Base-by-base conservation (phyloP, 2,888 invertebrate genomes). In the Mongoloraphidia duomilia region DNA sequence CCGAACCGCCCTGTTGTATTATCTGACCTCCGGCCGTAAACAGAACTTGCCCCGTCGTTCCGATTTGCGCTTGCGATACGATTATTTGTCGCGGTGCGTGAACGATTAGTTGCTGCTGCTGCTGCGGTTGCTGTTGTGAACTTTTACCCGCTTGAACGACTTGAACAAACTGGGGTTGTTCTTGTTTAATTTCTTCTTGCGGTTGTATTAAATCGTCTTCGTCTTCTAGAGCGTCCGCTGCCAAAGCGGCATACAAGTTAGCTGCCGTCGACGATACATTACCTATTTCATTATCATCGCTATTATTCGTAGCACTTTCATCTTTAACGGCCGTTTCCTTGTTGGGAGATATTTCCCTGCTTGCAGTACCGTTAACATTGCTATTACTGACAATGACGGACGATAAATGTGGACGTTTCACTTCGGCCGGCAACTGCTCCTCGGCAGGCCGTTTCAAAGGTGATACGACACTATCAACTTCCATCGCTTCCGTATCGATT, bases 151-250 rank as follows among this genome's bases (percentile, higher is more conserved):
- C 50, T 46, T 38, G 42, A 9, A 36, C 11, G 13, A 26, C 58
- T 36, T 58, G 62, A 34, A 58, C 40, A 9, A 54, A 50, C 43
- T 50, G 58, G 33, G 57, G 59, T 45, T 59, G 61, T 43, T 44
- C 41, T 37, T 44, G 47, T 9, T 44, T 41, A 38, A 53, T 38
- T n/a, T 49, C 52, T 10, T 41, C 34, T 39, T 17, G 37, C 10
- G 33, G 35, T n/a, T 44, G 11, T 2, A n/a, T 11, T 44, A 48
- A 36, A 48, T 74, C 72, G 14, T 86, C 85, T 62, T 88, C 89
- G 57, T 88, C 89, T 61, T 87, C 87, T 13, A 89, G 71, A 44
- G 86, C 85, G 36, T 87, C 87, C 0, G 88, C 89, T 1, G 88
- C 89, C 44, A 89, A 72, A 34, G 88, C 88, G 0, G 89, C 88